These are phyloP conservation scores for Paracentrotus lividus DNA, from an alignment of 53 echinoderm and acorn worm genomes.

Conservation along the genomic window DNA sequence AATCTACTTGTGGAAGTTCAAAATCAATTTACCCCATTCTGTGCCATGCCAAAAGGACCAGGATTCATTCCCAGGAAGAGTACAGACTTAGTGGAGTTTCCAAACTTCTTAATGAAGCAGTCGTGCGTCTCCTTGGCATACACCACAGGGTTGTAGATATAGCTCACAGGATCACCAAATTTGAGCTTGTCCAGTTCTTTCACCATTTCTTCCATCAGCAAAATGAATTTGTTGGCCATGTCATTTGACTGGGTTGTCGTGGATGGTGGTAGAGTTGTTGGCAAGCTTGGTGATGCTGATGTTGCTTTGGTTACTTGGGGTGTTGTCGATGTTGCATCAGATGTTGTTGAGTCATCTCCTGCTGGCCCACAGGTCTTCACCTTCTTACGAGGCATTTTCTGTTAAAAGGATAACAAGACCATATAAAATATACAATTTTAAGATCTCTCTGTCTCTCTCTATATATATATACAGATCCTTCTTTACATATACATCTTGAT, in stretches of 20 bases:
- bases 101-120: conserved; percentile 90
- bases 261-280: background rate
- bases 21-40: conserved; percentile 87
- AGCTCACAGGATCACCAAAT: conserved; percentile 86
- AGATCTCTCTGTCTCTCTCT: no score
- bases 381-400: conserved; percentile 50
- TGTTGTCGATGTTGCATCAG: background rate
- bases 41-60: conserved; percentile 99
- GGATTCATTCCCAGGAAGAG: conserved; percentile 99
- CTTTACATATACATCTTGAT: no score
- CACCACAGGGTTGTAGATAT: conserved; percentile 94
- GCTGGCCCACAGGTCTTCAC: background rate
- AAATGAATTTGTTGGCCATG: conserved; percentile 86
- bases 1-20: no score
- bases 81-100: conserved; percentile 91
- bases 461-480: no score
- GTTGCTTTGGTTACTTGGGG: no score
- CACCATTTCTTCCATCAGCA: conserved; percentile 82
- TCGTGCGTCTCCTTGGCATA: conserved; percentile 97
- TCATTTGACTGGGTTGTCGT: background rate
- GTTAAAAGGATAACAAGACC: no score
- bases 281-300: background rate
- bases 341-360: conserved; percentile 2
- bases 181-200: conserved; percentile 74
- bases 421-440: no score